These are phyloP conservation scores for Betta splendens DNA, from an alignment of 2,797 vertebrate genomes.

Conservation along the genomic window DNA sequence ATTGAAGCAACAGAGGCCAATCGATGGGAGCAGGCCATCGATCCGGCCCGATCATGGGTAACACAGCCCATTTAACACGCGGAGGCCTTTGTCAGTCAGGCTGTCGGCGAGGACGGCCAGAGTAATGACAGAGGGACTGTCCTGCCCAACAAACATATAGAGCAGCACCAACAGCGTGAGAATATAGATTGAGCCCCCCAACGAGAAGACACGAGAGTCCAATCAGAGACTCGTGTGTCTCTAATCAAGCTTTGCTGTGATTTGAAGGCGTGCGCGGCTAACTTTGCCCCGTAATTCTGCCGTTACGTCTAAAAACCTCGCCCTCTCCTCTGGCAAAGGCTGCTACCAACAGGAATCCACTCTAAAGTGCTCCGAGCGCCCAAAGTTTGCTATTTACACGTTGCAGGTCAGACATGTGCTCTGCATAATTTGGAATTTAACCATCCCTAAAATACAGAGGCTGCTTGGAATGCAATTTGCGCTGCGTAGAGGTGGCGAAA, in stretches of 20 bases:
- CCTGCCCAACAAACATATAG: slow-evolving; percentile 27
- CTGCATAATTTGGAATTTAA: slow-evolving; percentile 19
- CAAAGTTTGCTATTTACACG: slow-evolving; percentile 25
- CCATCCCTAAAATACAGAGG: slow-evolving; percentile 7
- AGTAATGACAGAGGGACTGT: slow-evolving; percentile 50
- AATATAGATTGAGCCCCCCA: slow-evolving; percentile 16
- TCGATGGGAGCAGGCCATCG: slow-evolving; percentile 63
- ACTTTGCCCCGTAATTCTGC: slow-evolving; percentile 36
- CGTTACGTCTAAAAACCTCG: slow-evolving; percentile 37
- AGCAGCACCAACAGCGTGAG: slow-evolving; percentile 3
- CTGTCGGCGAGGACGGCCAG: slow-evolving; percentile 44
- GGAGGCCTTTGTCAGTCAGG: slow-evolving; percentile 55
- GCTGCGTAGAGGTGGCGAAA: slow-evolving; percentile 15
- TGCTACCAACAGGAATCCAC: slow-evolving; percentile 19
- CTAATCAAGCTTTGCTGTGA: neutral
- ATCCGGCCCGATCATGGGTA: slow-evolving; percentile 58
- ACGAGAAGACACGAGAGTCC: slow-evolving; percentile 27
- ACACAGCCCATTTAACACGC: slow-evolving; percentile 64
- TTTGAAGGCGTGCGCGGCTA: slow-evolving; percentile 31
- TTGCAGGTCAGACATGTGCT: slow-evolving; percentile 17
- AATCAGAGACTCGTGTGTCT: slow-evolving; percentile 46
- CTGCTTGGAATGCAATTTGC: slow-evolving; percentile 15
- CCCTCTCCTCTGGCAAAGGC: slow-evolving; percentile 25
- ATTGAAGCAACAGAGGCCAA: slow-evolving; percentile 58
- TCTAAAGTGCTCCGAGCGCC: slow-evolving; percentile 6